Base-by-base conservation (phyloP, 2,113 vertebrate species). In the Parus major region DNA sequence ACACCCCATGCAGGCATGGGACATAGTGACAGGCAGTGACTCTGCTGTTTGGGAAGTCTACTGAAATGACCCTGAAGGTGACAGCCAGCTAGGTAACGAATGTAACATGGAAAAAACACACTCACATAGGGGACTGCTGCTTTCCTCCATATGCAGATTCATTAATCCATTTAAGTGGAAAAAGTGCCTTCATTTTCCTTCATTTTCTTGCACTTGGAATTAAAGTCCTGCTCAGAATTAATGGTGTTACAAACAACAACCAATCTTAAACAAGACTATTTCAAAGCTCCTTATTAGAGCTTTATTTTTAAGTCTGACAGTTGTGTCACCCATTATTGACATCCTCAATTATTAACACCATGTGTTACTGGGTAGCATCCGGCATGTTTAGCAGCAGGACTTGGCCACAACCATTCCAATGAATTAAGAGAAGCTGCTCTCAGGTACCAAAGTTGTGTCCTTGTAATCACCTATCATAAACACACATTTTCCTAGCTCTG, bases 381-480 rank as follows among this genome's bases (percentile, higher is more conserved):
- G 0, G 65, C 39, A n/a, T 8, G 31, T 82, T 93, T 44, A 46
- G 79, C 61, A 71, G 69, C 1, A 0, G 39, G 88, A 92, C 72
- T 92, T 19, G 2, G 41, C n/a, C 57, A 59, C 1, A 0, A 23
- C 22, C 1, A 0, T 53, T 66, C 49, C 78, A 33, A 21, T 15
- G 61, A 72, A 92, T 76, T 53, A 56, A 31, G 64, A 64, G 44
- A 65, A 49, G 44, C 4, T 27, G 49, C 15, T 82, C 29, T 27
- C 53, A 49, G 46, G n/a, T 71, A 75, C 50, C 64, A 35, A 88
- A 82, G 59, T 27, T 33, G 27, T 10, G 3, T 27, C 64, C 61
- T 50, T 96, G 80, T 66, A 95, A 60, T 69, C 70, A 72, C 14
- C 35, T 47, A 28, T 22, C 18, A 1, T 47, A 89, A 96, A 91